Evolutionary conservation across 1,140 invertebrate genomes (phyloP), one percentile per base, ranked within the genome.

Genomic region (Anthonomus grandis): DNA sequence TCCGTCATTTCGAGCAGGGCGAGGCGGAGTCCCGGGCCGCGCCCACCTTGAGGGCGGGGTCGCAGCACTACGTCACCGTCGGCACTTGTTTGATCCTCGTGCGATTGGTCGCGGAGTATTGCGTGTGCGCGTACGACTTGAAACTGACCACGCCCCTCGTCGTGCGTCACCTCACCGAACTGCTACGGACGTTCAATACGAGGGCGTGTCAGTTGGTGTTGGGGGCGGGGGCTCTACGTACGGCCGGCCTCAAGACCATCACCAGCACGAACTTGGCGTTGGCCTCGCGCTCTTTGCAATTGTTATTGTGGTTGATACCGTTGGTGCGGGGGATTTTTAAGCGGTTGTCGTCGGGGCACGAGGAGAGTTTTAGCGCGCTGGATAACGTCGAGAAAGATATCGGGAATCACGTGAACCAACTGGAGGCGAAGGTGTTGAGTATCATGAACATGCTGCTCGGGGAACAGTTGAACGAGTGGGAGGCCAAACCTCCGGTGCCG

Each of bases 171-270:
- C 81, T 97, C 54, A 81, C 93, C 5, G 94, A 98, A 73, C 71
- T 97, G 38, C 79, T 95, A 50, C 81, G 90, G 70, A 83, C 86
- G 64, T 98, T 96, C 71, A 98, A 97, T 79, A 95, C 90, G 4
- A 83, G 89, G 62, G 91, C 89, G 58, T 97, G 90, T 76, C 93
- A 97, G 71, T 77, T 99, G 50, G 92, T 99, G 19, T 78, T 98
- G 18, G 95, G 95, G 42, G 96, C 95, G 23, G 95, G 94, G 23
- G 95, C 97, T 1, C 83, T 98, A 67, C 87, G 93, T 69, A 86
- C 93, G 57, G 93, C 93, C 13, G 95, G 95, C 0, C 76, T 98
- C 34, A 98, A 97, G 78, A 97, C 93, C 37, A 99, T 99, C 42
- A 95, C 93, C 0, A 95, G 90, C 58, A 91, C 89, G 34, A 97